Evolutionary conservation across 2,888 invertebrate species (phyloP).

Genomic region (Pammene fasciana): DNA sequence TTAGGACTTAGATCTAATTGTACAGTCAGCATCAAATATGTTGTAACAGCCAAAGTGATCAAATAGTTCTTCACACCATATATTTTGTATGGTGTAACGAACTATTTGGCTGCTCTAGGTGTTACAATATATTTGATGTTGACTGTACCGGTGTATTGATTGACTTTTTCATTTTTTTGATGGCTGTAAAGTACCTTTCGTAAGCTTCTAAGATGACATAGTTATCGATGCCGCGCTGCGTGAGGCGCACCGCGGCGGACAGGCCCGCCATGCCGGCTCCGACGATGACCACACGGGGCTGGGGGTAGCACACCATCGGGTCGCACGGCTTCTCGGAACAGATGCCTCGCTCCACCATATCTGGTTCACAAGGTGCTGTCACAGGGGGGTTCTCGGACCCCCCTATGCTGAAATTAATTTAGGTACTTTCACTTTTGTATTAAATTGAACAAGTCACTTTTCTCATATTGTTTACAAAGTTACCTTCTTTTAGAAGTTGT

Average conservation of each 20-base stretch:
- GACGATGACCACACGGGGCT: constrained; percentile 88
- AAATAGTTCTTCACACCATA: no score
- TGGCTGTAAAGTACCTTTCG: constrained; percentile 82
- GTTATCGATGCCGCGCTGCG: constrained; percentile 87
- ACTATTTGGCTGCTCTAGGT: no score
- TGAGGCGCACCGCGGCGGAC: constrained; percentile 88
- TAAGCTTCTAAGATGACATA: constrained; percentile 89
- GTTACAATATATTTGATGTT: no score
- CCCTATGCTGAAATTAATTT: constrained; percentile 22
- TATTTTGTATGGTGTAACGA: no score
- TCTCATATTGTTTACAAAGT: constrained; percentile 34
- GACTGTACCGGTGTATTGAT: not conserved
- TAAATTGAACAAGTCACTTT: not conserved
- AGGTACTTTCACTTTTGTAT: not conserved
- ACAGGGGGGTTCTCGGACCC: constrained; percentile 50
- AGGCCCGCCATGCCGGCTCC: constrained; percentile 92
- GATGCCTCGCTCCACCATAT: constrained; percentile 66
- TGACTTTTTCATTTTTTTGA: not conserved
- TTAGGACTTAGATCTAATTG: not conserved
- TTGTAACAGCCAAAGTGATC: no score
- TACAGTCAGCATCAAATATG: no score
- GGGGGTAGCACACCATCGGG: constrained; percentile 61
- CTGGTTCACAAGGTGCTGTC: constrained; percentile 60
- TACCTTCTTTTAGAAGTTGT: constrained; percentile 59
- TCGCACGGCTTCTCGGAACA: constrained; percentile 66